phyloP scores from a whole-genome alignment of 2,888 invertebrate genomes.

The Pseudococcus jackbeardsleyi region DNA sequence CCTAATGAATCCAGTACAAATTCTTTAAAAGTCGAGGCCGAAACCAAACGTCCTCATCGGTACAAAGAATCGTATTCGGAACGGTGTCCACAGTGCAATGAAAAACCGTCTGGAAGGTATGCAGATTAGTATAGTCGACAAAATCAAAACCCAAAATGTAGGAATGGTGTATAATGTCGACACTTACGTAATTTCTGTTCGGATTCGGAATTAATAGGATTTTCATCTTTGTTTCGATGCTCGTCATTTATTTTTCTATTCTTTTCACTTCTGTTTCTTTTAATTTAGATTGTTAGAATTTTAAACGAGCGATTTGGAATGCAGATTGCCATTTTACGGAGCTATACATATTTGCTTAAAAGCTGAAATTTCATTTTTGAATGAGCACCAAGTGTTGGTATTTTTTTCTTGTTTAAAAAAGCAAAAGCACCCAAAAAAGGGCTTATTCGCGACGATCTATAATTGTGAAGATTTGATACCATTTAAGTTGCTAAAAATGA shows the following conservation, averaged over 20 bases:
- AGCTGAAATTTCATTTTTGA: too few relatives aligned
- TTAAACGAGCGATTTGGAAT: not conserved
- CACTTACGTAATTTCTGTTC: conserved; percentile 11
- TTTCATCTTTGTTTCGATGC: not conserved
- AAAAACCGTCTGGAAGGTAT: conserved; percentile 68
- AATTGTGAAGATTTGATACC: too few relatives aligned
- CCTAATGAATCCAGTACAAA: conserved; percentile 55
- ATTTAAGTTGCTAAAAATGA: too few relatives aligned
- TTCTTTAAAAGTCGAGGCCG: conserved; percentile 47
- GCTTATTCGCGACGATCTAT: too few relatives aligned
- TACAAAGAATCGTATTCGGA: conserved; percentile 55
- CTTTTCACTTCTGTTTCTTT: not conserved
- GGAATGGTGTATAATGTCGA: conserved; percentile 27
- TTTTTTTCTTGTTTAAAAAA: too few relatives aligned
- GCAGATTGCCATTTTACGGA: not conserved
- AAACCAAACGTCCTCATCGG: conserved; percentile 59
- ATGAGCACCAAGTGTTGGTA: too few relatives aligned
- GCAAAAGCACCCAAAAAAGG: too few relatives aligned
- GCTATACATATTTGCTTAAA: too few relatives aligned
- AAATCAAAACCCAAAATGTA: not conserved
- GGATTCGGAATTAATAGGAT: not conserved
- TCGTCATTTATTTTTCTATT: not conserved
- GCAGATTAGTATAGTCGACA: conserved; percentile 65
- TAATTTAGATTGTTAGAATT: not conserved
- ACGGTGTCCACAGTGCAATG: conserved; percentile 67